Evolutionary conservation across 2,888 invertebrate genomes (phyloP).

Genomic region (Ormyrus labotus): DNA sequence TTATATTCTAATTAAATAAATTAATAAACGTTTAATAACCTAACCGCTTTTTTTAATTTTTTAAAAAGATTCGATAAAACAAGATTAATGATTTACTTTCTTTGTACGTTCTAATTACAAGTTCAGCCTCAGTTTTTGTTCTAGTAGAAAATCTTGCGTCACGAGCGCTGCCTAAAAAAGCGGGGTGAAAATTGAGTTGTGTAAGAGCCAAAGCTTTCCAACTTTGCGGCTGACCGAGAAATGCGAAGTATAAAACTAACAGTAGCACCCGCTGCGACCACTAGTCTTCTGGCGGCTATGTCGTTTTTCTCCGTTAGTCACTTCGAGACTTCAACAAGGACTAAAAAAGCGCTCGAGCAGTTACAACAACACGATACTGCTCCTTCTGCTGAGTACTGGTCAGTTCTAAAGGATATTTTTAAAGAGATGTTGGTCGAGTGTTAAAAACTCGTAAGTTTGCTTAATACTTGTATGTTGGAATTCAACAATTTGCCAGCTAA

Average conservation of each 20-base stretch:
- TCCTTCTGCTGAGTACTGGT: background rate
- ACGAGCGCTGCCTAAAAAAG: background rate
- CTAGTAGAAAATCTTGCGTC: background rate
- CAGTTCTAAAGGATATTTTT: background rate
- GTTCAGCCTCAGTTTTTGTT: background rate
- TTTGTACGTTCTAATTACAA: background rate
- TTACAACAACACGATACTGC: conserved; percentile 11
- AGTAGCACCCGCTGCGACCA: conserved; percentile 10
- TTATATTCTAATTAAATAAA: too few species aligned
- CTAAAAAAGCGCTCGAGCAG: conserved; percentile 1
- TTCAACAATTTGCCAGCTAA: too few species aligned
- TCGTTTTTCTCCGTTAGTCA: conserved; percentile 14
- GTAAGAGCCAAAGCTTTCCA: conserved; percentile 10
- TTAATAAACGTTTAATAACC: too few species aligned
- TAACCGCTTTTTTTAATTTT: too few species aligned
- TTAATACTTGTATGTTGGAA: too few species aligned
- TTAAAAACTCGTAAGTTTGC: background rate
- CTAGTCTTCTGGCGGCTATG: conserved; percentile 22
- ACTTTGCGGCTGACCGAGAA: conserved; percentile 15
- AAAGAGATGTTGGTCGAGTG: background rate
- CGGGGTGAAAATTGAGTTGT: conserved; percentile 21
- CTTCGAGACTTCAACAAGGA: background rate
- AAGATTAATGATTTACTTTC: too few species aligned
- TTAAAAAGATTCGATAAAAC: too few species aligned
- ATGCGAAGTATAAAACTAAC: conserved; percentile 20